Percentiles rank a stretch among this genome's conserved stretches.
Conservation (phyloP, 2,888 invertebrate genomes). For the Sisyra nigra region DNA sequence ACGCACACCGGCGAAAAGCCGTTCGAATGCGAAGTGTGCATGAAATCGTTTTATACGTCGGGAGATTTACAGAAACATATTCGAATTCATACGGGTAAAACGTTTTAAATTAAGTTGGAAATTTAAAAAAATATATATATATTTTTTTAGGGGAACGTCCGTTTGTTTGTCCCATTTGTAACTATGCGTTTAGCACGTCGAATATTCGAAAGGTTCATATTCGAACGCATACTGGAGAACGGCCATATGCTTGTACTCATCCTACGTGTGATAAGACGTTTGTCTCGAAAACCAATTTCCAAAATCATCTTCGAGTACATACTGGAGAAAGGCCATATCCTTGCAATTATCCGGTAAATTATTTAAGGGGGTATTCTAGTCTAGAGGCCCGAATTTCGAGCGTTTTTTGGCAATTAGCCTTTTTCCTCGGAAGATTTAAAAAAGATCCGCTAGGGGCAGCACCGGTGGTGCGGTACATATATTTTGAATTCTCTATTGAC, state of each 20-base stretch:
- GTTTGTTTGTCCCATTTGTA: constrained; percentile 36
- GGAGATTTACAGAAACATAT: constrained; percentile 26
- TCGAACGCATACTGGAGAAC: constrained; percentile 49
- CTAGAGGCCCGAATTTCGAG: no score
- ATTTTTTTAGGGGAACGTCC: constrained; percentile 29
- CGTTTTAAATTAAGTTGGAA: no score
- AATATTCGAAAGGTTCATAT: constrained; percentile 51
- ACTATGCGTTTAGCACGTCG: constrained; percentile 47
- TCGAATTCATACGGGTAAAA: constrained; percentile 25
- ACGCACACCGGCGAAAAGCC: constrained; percentile 34
- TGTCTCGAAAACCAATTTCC: constrained; percentile 50
- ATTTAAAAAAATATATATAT: no score
- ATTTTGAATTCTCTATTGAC: no score
- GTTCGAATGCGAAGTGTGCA: constrained; percentile 21
- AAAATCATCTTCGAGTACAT: constrained; percentile 50
- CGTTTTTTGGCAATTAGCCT: no score
- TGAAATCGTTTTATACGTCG: constrained; percentile 24
- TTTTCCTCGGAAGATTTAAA: no score
- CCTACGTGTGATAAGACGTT: constrained; percentile 43
- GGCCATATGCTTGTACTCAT: constrained; percentile 43
- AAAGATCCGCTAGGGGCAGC: no score
- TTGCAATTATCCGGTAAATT: constrained; percentile 32
- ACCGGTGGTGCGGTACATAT: not conserved
- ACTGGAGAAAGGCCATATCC: constrained; percentile 51
- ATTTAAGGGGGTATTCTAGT: no score